Conservation (phyloP, 2,113 vertebrate species). For the Rhombomys opimus region DNA sequence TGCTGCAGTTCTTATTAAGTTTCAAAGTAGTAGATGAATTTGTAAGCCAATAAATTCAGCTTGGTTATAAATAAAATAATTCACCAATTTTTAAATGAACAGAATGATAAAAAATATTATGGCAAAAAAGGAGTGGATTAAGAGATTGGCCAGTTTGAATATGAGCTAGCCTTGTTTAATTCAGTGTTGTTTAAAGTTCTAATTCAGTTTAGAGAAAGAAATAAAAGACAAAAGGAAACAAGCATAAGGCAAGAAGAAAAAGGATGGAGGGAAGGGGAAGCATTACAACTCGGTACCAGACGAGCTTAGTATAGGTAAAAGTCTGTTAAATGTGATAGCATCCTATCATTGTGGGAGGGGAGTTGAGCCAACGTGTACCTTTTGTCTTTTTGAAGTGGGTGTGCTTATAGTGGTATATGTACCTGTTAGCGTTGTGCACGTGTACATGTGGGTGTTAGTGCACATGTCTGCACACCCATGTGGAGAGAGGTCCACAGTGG, state of each 20-base stretch:
- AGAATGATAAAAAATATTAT: slow-evolving; percentile 10
- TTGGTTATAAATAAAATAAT: neutral
- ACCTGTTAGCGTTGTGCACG: neutral
- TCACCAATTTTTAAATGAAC: neutral
- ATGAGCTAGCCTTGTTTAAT: neutral
- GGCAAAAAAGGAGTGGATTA: neutral
- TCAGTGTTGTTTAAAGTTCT: neutral
- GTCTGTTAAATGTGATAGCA: neutral
- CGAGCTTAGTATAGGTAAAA: neutral
- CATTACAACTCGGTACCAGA: neutral
- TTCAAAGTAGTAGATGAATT: neutral
- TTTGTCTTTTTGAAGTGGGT: neutral
- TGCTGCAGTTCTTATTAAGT: slow-evolving; percentile 31
- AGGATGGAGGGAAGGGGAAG: neutral
- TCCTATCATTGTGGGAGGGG: neutral
- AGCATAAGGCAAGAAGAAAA: neutral
- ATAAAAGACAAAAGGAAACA: neutral
- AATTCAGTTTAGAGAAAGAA: neutral
- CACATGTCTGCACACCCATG: neutral
- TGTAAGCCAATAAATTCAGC: neutral
- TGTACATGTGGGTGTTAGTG: neutral
- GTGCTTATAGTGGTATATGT: neutral
- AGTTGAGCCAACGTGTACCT: neutral
- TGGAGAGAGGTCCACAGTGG: too few species aligned
- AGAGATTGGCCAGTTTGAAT: neutral